Conservation (phyloP, 2,113 vertebrate genomes). For the Vicugna pacos region DNA sequence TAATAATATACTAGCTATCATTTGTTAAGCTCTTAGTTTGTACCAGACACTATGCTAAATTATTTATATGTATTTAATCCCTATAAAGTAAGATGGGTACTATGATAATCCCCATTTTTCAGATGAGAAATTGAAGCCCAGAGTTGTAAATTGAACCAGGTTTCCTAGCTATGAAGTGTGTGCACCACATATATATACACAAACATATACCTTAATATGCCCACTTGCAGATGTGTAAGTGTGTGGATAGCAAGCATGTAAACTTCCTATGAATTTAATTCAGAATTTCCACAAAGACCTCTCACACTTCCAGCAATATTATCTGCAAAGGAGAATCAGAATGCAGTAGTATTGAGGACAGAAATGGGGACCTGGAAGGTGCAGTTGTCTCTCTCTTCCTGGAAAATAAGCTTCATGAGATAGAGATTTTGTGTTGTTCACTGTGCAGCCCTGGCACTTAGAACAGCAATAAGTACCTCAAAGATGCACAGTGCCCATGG, state of each 20-base stretch:
- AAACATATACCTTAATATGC: background rate
- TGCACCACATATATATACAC: background rate
- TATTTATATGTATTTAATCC: background rate
- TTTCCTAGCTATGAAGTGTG: background rate
- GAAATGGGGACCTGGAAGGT: background rate
- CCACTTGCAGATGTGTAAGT: background rate
- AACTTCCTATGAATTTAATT: background rate
- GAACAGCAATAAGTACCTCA: background rate
- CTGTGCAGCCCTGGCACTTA: background rate
- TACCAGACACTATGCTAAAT: background rate
- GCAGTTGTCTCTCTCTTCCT: background rate
- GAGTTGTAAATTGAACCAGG: constrained; percentile 28
- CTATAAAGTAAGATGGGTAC: background rate
- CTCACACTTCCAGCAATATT: background rate
- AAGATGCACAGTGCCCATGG: background rate
- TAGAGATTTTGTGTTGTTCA: background rate
- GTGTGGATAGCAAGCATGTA: background rate
- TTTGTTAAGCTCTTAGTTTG: constrained; percentile 28
- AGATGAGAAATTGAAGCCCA: background rate
- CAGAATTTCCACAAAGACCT: background rate
- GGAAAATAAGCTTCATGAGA: background rate
- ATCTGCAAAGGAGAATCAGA: background rate
- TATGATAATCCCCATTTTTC: background rate
- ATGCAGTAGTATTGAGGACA: background rate
- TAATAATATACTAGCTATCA: background rate